Evolutionary conservation across 2,888 invertebrate genomes (phyloP).

Genomic region (Papilio protenor): DNA sequence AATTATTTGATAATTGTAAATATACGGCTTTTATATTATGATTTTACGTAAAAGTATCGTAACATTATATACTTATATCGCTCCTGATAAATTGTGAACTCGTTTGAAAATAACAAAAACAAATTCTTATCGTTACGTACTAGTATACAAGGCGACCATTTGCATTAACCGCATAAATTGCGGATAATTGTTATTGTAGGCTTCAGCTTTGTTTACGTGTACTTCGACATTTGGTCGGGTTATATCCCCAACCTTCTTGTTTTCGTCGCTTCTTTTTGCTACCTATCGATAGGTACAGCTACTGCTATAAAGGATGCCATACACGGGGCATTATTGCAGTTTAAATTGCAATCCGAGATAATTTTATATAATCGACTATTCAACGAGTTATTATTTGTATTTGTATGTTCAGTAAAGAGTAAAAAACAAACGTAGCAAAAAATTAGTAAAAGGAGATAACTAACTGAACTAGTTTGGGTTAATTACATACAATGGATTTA

Average conservation of each 20-base stretch:
- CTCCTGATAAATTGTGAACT: conserved; percentile 35
- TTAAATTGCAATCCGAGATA: neutral
- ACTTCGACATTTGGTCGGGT: conserved; percentile 60
- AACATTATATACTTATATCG: conserved; percentile 27
- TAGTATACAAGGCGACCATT: conserved; percentile 57
- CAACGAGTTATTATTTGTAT: no score
- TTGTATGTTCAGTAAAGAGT: no score
- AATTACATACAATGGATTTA: no score
- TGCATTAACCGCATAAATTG: conserved; percentile 51
- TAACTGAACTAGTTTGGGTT: no score
- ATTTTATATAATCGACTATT: neutral
- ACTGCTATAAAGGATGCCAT: conserved; percentile 60
- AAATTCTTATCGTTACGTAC: conserved; percentile 49
- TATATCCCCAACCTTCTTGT: conserved; percentile 73
- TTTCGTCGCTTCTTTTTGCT: conserved; percentile 72
- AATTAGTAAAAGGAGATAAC: no score
- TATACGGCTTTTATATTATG: neutral
- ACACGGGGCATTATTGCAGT: conserved; percentile 45
- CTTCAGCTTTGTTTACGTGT: conserved; percentile 63
- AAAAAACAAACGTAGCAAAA: no score
- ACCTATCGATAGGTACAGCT: conserved; percentile 62
- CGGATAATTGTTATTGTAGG: conserved; percentile 49
- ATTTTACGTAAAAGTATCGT: conserved; percentile 17
- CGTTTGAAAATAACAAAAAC: conserved; percentile 48
- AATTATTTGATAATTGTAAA: neutral